Base-by-base conservation (phyloP, 2,797 vertebrate genomes). In the Nyctalus aviator region DNA sequence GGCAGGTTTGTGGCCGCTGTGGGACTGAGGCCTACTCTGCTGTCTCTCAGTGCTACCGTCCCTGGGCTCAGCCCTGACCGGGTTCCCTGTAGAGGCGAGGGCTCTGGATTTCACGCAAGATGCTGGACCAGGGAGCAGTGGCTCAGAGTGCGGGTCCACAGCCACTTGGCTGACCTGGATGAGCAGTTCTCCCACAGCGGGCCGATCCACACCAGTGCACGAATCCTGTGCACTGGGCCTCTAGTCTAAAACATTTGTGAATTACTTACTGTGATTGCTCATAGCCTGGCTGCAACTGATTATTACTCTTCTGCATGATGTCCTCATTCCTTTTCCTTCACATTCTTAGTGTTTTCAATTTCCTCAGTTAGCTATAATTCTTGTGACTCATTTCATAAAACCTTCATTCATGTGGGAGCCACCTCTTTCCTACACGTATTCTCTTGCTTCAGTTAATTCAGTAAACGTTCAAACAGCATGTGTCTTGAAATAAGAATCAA, bases 401-500 rank as follows among this genome's bases (percentile, higher is more conserved):
- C 1, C 2, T n/a, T 83, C 44, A 57, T 93, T 93, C 87, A 57
- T 23, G 66, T 95, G 27, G 44, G 32, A 50, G 3, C 6, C 32
- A 66, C 69, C 57, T 69, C 7, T 96, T 23, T 73, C 11, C 46
- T 94, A 5, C 6, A 57, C 18, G 8, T 79, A 37, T 88, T 75
- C 25, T 55, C 41, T 23, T 68, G 50, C 25, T 12, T 59, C 48
- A 11, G 12, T 89, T 90, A 73, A 88, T 57, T 94, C 71, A 14
- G 59, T 59, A 94, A 95, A 20, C 10, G 46, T 15, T 15, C 64
- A 8, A 75, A 68, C 21, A 41, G 46, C 20, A 4, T 81, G 88
- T 37, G 20, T 83, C 78, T 55, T 84, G 6, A 75, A 92, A 79
- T 86, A 94, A 55, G 86, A 91, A 3, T 90, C 10, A 20, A 79